Evolutionary conservation across 2,797 vertebrate species (phyloP), one percentile per base, ranked within the genome.

Genomic region (Onychomys leucogaster): DNA sequence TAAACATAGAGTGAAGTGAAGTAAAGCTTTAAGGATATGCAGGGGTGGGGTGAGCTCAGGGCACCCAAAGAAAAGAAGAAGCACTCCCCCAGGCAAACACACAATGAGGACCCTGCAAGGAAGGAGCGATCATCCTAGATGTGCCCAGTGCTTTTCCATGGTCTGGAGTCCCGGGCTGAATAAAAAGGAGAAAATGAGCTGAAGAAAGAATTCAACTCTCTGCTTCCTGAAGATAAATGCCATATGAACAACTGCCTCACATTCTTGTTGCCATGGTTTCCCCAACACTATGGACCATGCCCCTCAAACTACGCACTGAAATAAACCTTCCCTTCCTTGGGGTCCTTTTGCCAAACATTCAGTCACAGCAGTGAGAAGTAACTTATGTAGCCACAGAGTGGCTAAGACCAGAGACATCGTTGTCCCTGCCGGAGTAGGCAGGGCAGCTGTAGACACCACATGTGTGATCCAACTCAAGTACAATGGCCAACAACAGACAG

Each of bases 1-100:
- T 94, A 94, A 96, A 97, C 84, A n/a, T 59, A 0, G n/a, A 78
- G 65, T 92, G 95, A 98, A 94, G 16, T 59, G 6, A 75, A 67
- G 57, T 37, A 67, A 73, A 90, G 94, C 29, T 25, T 25, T 57
- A 55, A 90, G 91, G 94, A 95, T 81, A 59, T 52, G 57, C 11
- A 43, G 59, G 34, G 14, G 32, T 49, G 25, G 34, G 2, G 1
- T 3, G 5, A 23, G 5, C n/a, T 63, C 57, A 43, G 37, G 49
- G 37, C 25, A 43, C 14, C 27, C n/a, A 52, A 25, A 46, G 52
- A 25, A 49, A 65, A 43, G 37, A 37, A 69, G 25, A 14, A 19
- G 95, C 88, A 49, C 46, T 71, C 13, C 16, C 69, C 61, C 29
- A 43, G n/a, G 77, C 90, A 37, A 78, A 29, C 9, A 52, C 7